A percentile compares a stretch with the other conserved stretches of the same genome.
These are phyloP conservation scores for Sardina pilchardus DNA, from an alignment of 2,113 vertebrate genomes.

Conservation along the genomic window DNA sequence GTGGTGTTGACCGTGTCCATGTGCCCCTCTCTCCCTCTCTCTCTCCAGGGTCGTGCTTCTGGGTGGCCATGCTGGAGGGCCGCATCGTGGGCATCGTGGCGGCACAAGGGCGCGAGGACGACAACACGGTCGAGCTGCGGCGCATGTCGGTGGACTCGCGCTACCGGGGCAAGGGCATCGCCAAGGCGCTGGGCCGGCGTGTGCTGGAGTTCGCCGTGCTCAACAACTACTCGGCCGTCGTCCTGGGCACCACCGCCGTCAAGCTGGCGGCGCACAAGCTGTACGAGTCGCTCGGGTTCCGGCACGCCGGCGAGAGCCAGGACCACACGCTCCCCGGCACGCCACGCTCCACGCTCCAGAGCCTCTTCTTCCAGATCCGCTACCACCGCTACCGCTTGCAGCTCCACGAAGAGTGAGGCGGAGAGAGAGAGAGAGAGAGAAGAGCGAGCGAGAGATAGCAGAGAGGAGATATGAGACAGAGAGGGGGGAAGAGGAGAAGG, in stretches of 20 bases:
- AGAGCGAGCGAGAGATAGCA: constrained; percentile 24
- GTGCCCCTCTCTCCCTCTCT: background rate
- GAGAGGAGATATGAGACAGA: background rate
- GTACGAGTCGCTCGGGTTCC: constrained; percentile 98
- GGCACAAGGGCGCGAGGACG: constrained; percentile 85
- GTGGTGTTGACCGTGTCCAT: background rate
- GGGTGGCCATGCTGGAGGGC: constrained; percentile 92
- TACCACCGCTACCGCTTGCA: constrained; percentile 97
- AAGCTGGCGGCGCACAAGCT: constrained; percentile 98
- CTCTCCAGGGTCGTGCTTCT: constrained; percentile 90
- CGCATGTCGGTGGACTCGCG: constrained; percentile 98
- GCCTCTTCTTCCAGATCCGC: constrained; percentile 98
- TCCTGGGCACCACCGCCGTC: constrained; percentile 94
- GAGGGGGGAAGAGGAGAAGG: constrained; percentile 19
- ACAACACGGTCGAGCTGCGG: constrained; percentile 91
- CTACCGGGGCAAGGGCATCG: constrained; percentile 95
- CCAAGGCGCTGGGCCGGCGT: constrained; percentile 92
- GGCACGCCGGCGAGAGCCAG: constrained; percentile 84
- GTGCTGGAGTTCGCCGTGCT: constrained; percentile 94
- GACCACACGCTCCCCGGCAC: constrained; percentile 90
- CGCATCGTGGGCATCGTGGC: constrained; percentile 95
- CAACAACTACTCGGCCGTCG: constrained; percentile 92
- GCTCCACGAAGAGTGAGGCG: constrained; percentile 85
- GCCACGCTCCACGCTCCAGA: constrained; percentile 89
- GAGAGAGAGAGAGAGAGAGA: constrained; percentile 33